Conservation (phyloP, 2,888 invertebrate species). For the Elegia similella region DNA sequence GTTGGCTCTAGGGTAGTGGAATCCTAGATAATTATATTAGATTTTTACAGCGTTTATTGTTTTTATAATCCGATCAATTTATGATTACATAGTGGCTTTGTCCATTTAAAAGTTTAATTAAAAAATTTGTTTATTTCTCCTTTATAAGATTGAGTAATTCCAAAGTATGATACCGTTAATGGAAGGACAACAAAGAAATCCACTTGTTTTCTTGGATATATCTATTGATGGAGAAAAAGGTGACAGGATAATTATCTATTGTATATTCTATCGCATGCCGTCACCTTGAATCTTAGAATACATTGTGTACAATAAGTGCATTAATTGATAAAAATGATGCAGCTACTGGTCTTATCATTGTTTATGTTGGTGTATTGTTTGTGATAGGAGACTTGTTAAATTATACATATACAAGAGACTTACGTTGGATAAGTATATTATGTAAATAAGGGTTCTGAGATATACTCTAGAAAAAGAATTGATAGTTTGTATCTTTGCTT, state of each 20-base stretch:
- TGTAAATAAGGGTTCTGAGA: background rate
- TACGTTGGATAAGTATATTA: background rate
- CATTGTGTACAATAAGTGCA: background rate
- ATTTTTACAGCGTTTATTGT: background rate
- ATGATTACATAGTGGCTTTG: background rate
- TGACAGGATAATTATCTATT: constrained; percentile 45
- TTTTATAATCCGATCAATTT: background rate
- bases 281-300: background rate
- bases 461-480: too few relatives aligned
- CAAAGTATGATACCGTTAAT: constrained; percentile 35
- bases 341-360: background rate
- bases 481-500: too few relatives aligned
- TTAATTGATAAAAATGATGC: constrained; percentile 3
- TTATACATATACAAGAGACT: background rate
- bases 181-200: constrained; percentile 73
- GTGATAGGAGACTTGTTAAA: background rate
- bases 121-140: background rate
- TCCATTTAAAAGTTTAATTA: background rate
- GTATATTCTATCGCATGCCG: background rate
- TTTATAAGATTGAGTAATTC: background rate
- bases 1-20: background rate
- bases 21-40: background rate
- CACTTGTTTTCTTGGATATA: constrained; percentile 87
- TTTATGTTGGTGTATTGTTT: background rate
- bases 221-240: constrained; percentile 85